A percentile compares a stretch with the other conserved stretches of the same genome.
These are phyloP conservation scores for Mya arenaria DNA, from an alignment of 1,140 invertebrate genomes.

Conservation along the genomic window DNA sequence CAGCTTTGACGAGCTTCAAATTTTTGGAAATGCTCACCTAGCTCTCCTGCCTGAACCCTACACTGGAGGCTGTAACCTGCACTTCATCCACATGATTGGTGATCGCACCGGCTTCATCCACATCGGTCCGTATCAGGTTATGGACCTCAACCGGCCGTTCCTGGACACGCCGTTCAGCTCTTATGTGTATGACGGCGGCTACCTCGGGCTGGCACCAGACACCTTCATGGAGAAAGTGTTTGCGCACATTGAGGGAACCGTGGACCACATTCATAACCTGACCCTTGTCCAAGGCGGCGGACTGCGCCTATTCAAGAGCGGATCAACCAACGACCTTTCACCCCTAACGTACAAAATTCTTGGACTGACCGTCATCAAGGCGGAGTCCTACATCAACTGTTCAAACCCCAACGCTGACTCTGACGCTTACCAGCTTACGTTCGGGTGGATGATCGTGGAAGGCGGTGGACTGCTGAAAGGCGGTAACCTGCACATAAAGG, in stretches of 20 bases:
- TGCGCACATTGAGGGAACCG: constrained; percentile 69
- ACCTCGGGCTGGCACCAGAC: constrained; percentile 71
- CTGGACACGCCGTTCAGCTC: constrained; percentile 73
- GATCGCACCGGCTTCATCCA: constrained; percentile 71
- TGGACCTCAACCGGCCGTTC: constrained; percentile 67
- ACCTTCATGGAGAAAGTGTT: constrained; percentile 70
- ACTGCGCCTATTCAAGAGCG: constrained; percentile 66
- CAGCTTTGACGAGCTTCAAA: constrained; percentile 70
- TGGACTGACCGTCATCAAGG: constrained; percentile 70
- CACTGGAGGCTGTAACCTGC: constrained; percentile 57
- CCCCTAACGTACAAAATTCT: constrained; percentile 65
- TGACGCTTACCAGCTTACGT: constrained; percentile 64
- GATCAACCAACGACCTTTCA: constrained; percentile 64
- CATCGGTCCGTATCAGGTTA: constrained; percentile 69
- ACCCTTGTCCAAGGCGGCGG: constrained; percentile 69
- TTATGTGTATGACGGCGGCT: constrained; percentile 70
- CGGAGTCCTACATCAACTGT: constrained; percentile 68
- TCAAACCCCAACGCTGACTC: constrained; percentile 67
- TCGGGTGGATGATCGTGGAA: constrained; percentile 67
- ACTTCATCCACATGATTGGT: constrained; percentile 74
- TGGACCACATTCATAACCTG: constrained; percentile 72
- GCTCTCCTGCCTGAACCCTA: constrained; percentile 64
- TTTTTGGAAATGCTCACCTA: constrained; percentile 73
- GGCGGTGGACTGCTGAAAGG: constrained; percentile 68
- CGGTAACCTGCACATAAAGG: constrained; percentile 66